Evolutionary conservation across 2,113 vertebrate genomes (phyloP).

Genomic region (Epinephelus moara): DNA sequence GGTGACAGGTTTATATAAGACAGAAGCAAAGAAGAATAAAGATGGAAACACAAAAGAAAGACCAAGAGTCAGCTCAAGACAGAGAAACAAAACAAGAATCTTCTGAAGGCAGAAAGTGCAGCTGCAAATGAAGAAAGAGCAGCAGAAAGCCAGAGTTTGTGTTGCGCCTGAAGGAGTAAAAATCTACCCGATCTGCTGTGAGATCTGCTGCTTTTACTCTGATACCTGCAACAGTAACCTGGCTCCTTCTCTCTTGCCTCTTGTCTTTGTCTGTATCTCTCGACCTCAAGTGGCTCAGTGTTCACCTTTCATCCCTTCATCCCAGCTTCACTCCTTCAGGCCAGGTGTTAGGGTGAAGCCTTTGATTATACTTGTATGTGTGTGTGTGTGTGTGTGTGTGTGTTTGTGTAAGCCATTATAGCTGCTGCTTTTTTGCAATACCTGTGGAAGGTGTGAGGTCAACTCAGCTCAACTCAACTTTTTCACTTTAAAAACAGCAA

Average conservation of each 20-base stretch:
- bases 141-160: conserved; percentile 42
- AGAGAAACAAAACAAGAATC: conserved; percentile 30
- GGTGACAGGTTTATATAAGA: conserved; percentile 32
- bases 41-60: conserved; percentile 17
- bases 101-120: conserved; percentile 35
- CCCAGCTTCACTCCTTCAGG: conserved; percentile 48
- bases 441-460: conserved; percentile 2
- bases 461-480: too few species aligned
- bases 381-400: conserved; percentile 2
- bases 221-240: conserved; percentile 48
- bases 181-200: conserved; percentile 49
- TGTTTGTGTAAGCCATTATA: not conserved
- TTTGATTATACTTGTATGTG: conserved; percentile 39
- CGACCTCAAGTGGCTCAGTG: conserved; percentile 29
- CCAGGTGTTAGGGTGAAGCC: conserved; percentile 46
- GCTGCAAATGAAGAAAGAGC: conserved; percentile 25
- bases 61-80: conserved; percentile 14
- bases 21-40: conserved; percentile 1
- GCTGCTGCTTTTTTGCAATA: conserved; percentile 3
- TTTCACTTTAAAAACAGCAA: too few species aligned
- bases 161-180: conserved; percentile 56
- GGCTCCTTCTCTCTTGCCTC: conserved; percentile 3
- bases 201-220: conserved; percentile 42
- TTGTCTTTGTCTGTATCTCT: conserved; percentile 50
- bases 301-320: conserved; percentile 62